phyloP scores from a whole-genome alignment of 2,797 vertebrate species.

The Chrosomus eos region DNA sequence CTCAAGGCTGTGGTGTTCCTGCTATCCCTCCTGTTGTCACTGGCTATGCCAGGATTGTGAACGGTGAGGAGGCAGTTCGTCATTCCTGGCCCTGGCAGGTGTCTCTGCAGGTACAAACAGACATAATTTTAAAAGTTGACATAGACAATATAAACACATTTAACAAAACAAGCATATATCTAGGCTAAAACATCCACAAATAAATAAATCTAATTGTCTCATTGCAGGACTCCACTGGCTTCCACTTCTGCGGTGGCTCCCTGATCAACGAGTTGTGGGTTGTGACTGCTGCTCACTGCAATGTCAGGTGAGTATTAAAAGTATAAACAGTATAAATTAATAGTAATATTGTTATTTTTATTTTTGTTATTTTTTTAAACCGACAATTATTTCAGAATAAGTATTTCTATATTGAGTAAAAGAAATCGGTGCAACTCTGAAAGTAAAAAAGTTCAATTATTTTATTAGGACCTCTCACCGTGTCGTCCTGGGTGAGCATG shows the following conservation, averaged over 20 bases:
- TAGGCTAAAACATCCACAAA: neutral
- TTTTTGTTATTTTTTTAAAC: neutral
- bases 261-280: slow-evolving; percentile 83
- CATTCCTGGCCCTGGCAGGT: slow-evolving; percentile 89
- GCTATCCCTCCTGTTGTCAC: slow-evolving; percentile 74
- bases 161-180: too few species aligned
- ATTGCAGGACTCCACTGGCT: slow-evolving; percentile 76
- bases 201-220: neutral
- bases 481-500: slow-evolving; percentile 84
- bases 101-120: slow-evolving; percentile 80
- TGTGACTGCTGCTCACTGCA: slow-evolving; percentile 83
- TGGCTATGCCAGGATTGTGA: slow-evolving; percentile 82
- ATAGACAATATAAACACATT: neutral
- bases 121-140: neutral
- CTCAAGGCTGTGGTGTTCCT: slow-evolving; percentile 79
- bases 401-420: neutral
- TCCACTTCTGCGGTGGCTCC: slow-evolving; percentile 85
- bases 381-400: neutral
- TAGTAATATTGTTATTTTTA: neutral
- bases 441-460: neutral
- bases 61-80: slow-evolving; percentile 82
- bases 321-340: neutral
- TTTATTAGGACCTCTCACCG: slow-evolving; percentile 74
- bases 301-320: slow-evolving; percentile 66
- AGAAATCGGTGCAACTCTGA: neutral